A percentile compares a stretch with the other conserved stretches of the same genome.
Conservation (phyloP, 2,888 invertebrate genomes). For the Drosophila cognata region DNA sequence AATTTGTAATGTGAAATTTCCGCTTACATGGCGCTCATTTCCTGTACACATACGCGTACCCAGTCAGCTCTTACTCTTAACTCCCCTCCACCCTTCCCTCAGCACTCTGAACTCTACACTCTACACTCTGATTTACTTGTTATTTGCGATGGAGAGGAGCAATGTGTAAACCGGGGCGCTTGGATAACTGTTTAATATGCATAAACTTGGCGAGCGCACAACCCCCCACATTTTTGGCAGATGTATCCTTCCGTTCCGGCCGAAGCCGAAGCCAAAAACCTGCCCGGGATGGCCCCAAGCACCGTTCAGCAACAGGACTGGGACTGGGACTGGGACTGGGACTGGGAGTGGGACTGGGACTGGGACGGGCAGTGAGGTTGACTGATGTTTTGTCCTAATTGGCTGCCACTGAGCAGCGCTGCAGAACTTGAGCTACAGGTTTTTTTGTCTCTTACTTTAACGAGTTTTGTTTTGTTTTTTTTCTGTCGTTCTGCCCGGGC, state of each 20-base stretch:
- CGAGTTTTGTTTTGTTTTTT: slow-evolving; percentile 14
- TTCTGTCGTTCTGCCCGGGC: background rate
- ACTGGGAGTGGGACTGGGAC: background rate
- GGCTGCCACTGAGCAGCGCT: slow-evolving; percentile 69
- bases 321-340: background rate
- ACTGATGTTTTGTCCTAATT: slow-evolving; percentile 69
- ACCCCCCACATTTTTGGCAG: slow-evolving; percentile 41
- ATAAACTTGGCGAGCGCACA: slow-evolving; percentile 62
- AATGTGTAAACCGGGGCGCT: slow-evolving; percentile 37
- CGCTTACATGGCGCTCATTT: slow-evolving; percentile 75
- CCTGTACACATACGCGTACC: slow-evolving; percentile 44
- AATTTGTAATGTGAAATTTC: slow-evolving; percentile 80
- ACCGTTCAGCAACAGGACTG: slow-evolving; percentile 14
- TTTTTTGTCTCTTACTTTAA: slow-evolving; percentile 33
- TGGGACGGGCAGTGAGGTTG: slow-evolving; percentile 4
- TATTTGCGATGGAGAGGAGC: slow-evolving; percentile 7
- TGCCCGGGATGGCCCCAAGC: slow-evolving; percentile 44
- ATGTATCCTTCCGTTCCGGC: slow-evolving; percentile 45
- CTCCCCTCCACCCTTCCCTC: background rate
- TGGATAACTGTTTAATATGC: slow-evolving; percentile 79
- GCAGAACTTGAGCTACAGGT: slow-evolving; percentile 52
- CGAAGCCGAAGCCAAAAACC: slow-evolving; percentile 24
- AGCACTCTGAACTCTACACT: background rate
- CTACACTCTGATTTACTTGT: slow-evolving; percentile 29
- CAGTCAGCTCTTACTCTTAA: background rate